phyloP scores from a whole-genome alignment of 2,797 vertebrate species.

The Microtus californicus region DNA sequence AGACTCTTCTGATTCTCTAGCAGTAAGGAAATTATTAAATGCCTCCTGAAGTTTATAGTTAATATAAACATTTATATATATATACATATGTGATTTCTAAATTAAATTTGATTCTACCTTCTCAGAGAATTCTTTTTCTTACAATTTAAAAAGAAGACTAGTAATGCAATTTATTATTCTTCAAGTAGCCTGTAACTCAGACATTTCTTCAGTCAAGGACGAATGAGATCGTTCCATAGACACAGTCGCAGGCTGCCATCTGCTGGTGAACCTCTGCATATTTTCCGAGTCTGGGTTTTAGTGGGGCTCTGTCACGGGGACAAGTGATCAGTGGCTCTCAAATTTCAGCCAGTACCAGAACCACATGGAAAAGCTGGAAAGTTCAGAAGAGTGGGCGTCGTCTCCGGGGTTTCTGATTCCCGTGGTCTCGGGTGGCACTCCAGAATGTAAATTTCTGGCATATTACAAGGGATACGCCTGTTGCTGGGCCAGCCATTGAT shows the following conservation, averaged over 20 bases:
- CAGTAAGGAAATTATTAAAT: neutral
- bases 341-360: neutral
- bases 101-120: neutral
- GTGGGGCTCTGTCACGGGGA: neutral
- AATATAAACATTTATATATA: neutral
- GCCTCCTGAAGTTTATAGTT: neutral
- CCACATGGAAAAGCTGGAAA: neutral
- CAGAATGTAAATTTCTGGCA: neutral
- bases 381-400: neutral
- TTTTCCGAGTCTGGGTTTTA: neutral
- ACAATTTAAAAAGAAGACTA: neutral
- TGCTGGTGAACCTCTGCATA: slow-evolving; percentile 59
- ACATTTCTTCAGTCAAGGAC: neutral
- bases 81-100: neutral
- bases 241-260: slow-evolving; percentile 78
- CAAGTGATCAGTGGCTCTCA: neutral
- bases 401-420: neutral
- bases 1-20: neutral
- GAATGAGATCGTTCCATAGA: neutral
- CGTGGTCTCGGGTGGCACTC: neutral
- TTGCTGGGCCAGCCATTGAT: neutral
- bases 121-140: neutral
- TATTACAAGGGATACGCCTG: neutral
- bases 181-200: neutral
- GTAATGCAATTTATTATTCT: neutral